Evolutionary conservation across 2,888 invertebrate genomes (phyloP).

Genomic region (Temnothorax ravouxi): DNA sequence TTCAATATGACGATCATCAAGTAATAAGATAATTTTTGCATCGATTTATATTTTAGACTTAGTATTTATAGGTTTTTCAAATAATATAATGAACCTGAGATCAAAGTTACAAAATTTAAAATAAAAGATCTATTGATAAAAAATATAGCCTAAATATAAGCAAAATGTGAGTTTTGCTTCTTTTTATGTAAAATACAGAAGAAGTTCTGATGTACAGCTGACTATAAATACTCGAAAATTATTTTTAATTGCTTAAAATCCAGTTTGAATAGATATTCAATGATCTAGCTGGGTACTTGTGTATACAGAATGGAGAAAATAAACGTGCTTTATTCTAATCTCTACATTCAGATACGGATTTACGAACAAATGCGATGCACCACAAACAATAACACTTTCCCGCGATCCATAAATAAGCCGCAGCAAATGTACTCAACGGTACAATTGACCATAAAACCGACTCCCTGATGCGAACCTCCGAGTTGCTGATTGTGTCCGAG

Average conservation of each 20-base stretch:
- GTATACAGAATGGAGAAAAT: slow-evolving; percentile 19
- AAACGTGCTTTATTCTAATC: slow-evolving; percentile 48
- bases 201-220: too few relatives aligned
- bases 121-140: too few relatives aligned
- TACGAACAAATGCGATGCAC: slow-evolving; percentile 22
- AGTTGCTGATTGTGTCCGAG: slow-evolving; percentile 9
- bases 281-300: slow-evolving; percentile 6
- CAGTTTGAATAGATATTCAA: neutral
- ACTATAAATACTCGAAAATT: too few relatives aligned
- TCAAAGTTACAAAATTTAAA: too few relatives aligned
- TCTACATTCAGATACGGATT: slow-evolving; percentile 13
- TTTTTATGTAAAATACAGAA: too few relatives aligned
- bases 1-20: neutral
- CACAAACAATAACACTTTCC: neutral
- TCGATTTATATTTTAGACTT: too few relatives aligned
- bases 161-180: too few relatives aligned
- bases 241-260: neutral
- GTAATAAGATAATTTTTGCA: too few relatives aligned
- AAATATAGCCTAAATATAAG: too few relatives aligned
- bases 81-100: too few relatives aligned
- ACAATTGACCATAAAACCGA: slow-evolving; percentile 51
- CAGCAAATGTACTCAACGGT: slow-evolving; percentile 28
- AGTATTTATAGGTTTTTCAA: too few relatives aligned
- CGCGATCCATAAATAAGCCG: slow-evolving; percentile 26
- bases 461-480: slow-evolving; percentile 2